Evolutionary conservation across 35 echinoderm and acorn worm species (phyloP).

Genomic region (Chiridota heheva): DNA sequence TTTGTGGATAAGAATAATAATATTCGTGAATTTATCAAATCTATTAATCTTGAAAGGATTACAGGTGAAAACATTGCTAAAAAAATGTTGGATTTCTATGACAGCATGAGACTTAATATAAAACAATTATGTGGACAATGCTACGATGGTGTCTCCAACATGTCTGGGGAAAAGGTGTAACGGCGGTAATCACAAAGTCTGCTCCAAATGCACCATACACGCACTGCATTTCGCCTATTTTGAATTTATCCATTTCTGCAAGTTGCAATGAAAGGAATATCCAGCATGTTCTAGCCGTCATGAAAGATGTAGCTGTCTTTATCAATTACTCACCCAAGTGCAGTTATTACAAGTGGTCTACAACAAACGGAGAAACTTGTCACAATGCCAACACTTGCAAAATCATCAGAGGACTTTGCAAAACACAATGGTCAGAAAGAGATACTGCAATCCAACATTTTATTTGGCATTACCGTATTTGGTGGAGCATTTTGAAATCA

Average conservation of each 20-base stretch:
- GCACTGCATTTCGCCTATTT: too few species aligned
- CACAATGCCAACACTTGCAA: conserved; percentile 13
- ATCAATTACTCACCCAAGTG: background rate
- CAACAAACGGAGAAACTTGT: background rate
- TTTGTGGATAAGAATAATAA: conserved; percentile 19
- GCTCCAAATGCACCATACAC: too few species aligned
- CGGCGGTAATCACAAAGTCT: too few species aligned
- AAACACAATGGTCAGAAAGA: conserved; percentile 9
- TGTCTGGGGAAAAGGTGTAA: too few species aligned
- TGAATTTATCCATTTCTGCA: too few species aligned
- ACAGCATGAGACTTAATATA: background rate
- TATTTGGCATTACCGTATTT: background rate
- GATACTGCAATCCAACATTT: conserved; percentile 10
- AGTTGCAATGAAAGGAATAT: too few species aligned
- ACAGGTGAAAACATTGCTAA: conserved; percentile 1
- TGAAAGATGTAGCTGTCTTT: conserved; percentile 13
- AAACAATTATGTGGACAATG: background rate
- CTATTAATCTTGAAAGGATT: conserved; percentile 16
- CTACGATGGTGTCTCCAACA: conserved; percentile 3
- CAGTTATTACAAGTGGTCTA: background rate
- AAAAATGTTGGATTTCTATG: conserved; percentile 5
- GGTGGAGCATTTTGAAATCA: conserved; percentile 13
- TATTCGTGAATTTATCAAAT: conserved; percentile 23
- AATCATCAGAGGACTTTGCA: background rate
- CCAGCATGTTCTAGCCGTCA: too few species aligned